Evolutionary conservation across 2,888 invertebrate genomes (phyloP).

Genomic region (Ceramica pisi): DNA sequence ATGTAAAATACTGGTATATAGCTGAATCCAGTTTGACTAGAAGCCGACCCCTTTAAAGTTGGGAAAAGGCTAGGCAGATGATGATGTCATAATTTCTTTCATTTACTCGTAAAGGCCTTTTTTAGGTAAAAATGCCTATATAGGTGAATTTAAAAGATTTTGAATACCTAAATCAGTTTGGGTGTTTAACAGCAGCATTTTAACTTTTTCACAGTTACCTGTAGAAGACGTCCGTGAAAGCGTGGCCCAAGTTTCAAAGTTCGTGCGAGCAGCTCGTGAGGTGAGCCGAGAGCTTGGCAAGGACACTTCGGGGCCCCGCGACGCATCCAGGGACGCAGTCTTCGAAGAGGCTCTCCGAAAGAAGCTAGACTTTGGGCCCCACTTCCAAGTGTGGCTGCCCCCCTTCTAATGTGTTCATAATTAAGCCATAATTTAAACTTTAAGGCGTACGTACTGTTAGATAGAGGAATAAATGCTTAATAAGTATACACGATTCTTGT

Average conservation of each 20-base stretch:
- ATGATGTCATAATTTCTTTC: too few species aligned
- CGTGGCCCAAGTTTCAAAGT: conserved; percentile 85
- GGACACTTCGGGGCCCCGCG: conserved; percentile 81
- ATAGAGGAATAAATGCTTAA: conserved; percentile 69
- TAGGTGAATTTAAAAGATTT: too few species aligned
- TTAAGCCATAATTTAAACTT: conserved; percentile 46
- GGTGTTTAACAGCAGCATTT: too few species aligned
- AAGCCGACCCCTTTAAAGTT: too few species aligned
- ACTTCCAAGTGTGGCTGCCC: conserved; percentile 91
- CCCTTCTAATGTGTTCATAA: conserved; percentile 87
- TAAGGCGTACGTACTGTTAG: conserved; percentile 60
- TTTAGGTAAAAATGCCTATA: too few species aligned
- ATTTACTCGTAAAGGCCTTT: too few species aligned
- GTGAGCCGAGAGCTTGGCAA: conserved; percentile 81
- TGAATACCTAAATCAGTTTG: too few species aligned
- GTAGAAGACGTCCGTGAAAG: conserved; percentile 87
- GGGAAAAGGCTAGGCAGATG: too few species aligned
- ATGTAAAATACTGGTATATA: too few species aligned
- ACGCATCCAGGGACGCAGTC: conserved; percentile 85
- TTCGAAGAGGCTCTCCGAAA: conserved; percentile 88
- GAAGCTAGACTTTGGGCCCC: conserved; percentile 89
- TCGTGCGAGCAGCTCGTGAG: conserved; percentile 84
- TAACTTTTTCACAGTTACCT: conserved; percentile 66
- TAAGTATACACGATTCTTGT: conserved; percentile 22
- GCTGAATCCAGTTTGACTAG: too few species aligned